Evolutionary conservation across 2,113 vertebrate genomes (phyloP).

Genomic region (Acanthochromis polyacanthus): DNA sequence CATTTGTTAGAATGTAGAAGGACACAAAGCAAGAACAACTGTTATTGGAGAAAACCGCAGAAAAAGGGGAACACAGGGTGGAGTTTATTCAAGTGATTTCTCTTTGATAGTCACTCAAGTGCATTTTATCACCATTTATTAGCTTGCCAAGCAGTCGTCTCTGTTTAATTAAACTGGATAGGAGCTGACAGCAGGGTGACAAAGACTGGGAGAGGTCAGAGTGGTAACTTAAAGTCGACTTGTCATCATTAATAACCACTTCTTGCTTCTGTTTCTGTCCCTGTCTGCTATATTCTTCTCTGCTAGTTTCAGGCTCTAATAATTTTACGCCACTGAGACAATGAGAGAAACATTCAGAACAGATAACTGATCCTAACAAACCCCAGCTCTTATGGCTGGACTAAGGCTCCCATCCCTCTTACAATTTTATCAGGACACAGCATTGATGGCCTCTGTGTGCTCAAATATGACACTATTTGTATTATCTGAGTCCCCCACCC

Average conservation of each 20-base stretch:
- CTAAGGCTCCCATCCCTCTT: slow-evolving; percentile 25
- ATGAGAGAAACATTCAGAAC: neutral
- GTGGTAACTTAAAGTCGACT: slow-evolving; percentile 8
- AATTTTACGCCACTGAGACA: slow-evolving; percentile 25
- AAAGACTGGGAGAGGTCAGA: neutral
- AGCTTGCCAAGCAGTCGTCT: neutral
- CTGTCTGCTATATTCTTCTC: slow-evolving; percentile 9
- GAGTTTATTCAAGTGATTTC: neutral
- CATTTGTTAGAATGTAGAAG: neutral
- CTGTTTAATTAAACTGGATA: neutral
- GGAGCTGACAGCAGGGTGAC: neutral
- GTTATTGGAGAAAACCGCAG: neutral
- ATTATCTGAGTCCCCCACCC: slow-evolving; percentile 8
- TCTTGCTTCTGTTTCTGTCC: slow-evolving; percentile 26
- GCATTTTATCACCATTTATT: slow-evolving; percentile 7
- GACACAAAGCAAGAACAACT: slow-evolving; percentile 8
- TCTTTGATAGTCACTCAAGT: neutral
- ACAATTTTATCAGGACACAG: slow-evolving; percentile 1
- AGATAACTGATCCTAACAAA: slow-evolving; percentile 7
- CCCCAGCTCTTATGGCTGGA: neutral
- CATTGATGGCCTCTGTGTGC: slow-evolving; percentile 11
- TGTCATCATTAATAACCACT: slow-evolving; percentile 28
- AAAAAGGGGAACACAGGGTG: neutral
- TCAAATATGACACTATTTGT: slow-evolving; percentile 49
- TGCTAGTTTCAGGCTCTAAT: neutral